These are phyloP conservation scores for Escarpia spicata DNA, from an alignment of 2,888 invertebrate genomes.

Conservation along the genomic window DNA sequence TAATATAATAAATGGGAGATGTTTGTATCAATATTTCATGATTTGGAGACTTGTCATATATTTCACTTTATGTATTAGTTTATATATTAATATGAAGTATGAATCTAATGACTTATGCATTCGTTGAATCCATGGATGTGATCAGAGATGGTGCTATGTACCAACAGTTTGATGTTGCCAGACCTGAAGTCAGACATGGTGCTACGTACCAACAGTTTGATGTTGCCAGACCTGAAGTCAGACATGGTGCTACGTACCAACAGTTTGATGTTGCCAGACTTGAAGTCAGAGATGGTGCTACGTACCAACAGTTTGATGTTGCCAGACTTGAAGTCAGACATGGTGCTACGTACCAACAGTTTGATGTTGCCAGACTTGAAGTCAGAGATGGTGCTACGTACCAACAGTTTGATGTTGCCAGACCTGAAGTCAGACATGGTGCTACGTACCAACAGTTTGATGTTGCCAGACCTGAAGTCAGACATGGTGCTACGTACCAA, in stretches of 20 bases:
- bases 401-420: constrained; percentile 87
- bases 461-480: constrained; percentile 91
- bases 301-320: neutral
- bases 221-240: constrained; percentile 94
- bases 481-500: constrained; percentile 90
- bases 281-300: constrained; percentile 86
- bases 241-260: constrained; percentile 88
- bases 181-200: constrained; percentile 97
- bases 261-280: constrained; percentile 88
- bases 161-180: constrained; percentile 87
- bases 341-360: constrained; percentile 78
- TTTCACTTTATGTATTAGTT: too few species aligned
- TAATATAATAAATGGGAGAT: too few species aligned
- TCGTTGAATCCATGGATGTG: too few species aligned
- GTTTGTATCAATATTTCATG: too few species aligned
- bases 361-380: constrained; percentile 94
- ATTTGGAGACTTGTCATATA: too few species aligned
- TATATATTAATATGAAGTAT: too few species aligned
- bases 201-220: constrained; percentile 84
- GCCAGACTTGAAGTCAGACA: too few species aligned
- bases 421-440: constrained; percentile 97
- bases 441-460: constrained; percentile 84
- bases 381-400: constrained; percentile 89
- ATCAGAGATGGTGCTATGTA: constrained; percentile 87
- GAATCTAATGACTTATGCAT: too few species aligned